phyloP scores from a whole-genome alignment of 2,888 invertebrate genomes.

The Lissocephala sabroskyi region DNA sequence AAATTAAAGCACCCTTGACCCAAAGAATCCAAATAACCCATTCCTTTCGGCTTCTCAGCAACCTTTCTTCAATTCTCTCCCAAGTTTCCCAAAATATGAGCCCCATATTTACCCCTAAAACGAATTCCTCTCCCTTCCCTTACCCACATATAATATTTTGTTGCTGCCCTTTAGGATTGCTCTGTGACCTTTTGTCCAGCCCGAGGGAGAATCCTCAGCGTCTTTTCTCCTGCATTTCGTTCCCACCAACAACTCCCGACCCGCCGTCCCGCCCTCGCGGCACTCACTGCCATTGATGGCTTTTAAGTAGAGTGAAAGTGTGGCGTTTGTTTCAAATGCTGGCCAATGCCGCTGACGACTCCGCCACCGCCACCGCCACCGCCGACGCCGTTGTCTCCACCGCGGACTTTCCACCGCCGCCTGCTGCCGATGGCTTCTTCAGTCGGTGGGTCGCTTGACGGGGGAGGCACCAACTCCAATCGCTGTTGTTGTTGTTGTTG shows the following conservation, averaged over 20 bases:
- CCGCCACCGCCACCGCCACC: conserved; percentile 27
- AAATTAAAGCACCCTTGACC: too few species aligned
- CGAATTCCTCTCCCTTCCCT: too few species aligned
- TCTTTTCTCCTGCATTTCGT: conserved; percentile 1
- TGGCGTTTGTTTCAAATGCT: conserved; percentile 57
- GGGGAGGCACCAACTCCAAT: not conserved
- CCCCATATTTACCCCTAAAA: too few species aligned
- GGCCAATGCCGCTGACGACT: conserved; percentile 12
- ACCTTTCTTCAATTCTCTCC: too few species aligned
- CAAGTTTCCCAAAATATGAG: too few species aligned
- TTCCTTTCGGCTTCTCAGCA: too few species aligned
- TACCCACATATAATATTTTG: too few species aligned
- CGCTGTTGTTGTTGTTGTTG: conserved; percentile 17
- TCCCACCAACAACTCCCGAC: conserved; percentile 14
- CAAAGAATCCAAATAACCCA: too few species aligned
- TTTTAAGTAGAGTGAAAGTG: conserved; percentile 64
- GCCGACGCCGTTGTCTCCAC: conserved; percentile 25
- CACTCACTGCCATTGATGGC: conserved; percentile 18
- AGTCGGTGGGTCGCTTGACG: not conserved
- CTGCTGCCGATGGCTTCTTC: too few species aligned
- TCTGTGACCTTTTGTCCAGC: too few species aligned
- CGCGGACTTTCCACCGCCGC: too few species aligned
- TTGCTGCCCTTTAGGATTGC: too few species aligned
- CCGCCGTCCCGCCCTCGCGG: conserved; percentile 23
- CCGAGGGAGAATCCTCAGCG: not conserved